Base-by-base conservation (phyloP, 2,797 vertebrate genomes). In the Amblyopsis hoosieri region DNA sequence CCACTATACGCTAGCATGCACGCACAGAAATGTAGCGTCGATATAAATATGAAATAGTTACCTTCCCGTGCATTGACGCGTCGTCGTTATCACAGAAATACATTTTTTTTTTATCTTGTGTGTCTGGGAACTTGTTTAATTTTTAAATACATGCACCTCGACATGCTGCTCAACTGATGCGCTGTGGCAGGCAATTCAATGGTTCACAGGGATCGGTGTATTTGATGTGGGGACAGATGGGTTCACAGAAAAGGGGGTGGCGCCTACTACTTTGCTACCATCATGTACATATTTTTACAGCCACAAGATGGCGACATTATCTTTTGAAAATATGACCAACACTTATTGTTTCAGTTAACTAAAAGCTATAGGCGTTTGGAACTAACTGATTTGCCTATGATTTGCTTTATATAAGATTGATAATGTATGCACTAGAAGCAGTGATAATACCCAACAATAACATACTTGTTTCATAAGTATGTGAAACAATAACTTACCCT, bases 241-340 rank as follows among this genome's bases (percentile, higher is more conserved):
- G 63, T 65, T 62, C 17, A 23, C n/a, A 62, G 12, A 51, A 60
- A 71, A 37, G 2, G 1, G 57, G 87, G 86, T 58, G 84, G 87
- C 55, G 80, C 75, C 0, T 74, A 19, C 37, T 42, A 42, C 37
- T 42, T 42, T 37, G 33, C 23, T 29, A 4, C 1, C 37, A 42
- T 7, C 37, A 42, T 42, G 37, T 1, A 59, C 6, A 51, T 11
- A 17, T 53, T 48, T 31, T 33, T 59, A 67, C 58, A 57, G 53
- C 85, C 87, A 89, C 83, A 75, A 90, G 87, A 74, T 89, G 87
- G 87, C 78, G 73, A 73, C 70, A 70, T 61, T 13, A 46, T 51
- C 57, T 46, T 45, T 53, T 57, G 31, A 52, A 66, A 66, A 7
- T 29, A 33, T 17, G 82, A 46, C 14, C 13, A 75, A 11, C 57